Conservation (phyloP, 1,140 invertebrate species). For the Sycobia sp. region DNA sequence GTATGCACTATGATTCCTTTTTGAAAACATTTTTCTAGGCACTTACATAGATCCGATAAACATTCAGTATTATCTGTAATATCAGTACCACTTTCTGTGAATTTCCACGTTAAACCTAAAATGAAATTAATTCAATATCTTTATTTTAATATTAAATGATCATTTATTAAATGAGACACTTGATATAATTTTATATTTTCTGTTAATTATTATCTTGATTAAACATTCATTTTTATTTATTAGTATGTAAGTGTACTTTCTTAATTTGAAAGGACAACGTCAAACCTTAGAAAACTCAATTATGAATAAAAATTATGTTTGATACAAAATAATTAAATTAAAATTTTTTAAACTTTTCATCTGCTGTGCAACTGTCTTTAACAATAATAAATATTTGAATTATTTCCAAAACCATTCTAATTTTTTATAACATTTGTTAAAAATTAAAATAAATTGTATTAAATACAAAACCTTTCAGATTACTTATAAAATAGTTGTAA, state of each 20-base stretch:
- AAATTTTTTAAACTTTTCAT: too few relatives aligned
- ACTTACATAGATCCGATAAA: constrained; percentile 56
- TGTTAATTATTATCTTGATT: too few relatives aligned
- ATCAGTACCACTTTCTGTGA: constrained; percentile 49
- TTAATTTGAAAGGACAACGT: constrained; percentile 17
- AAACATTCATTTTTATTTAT: constrained; percentile 10
- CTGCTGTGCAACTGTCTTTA: too few relatives aligned
- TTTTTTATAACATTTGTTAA: too few relatives aligned
- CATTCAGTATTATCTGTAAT: constrained; percentile 57
- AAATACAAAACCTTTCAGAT: too few relatives aligned
- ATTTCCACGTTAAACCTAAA: constrained; percentile 58
- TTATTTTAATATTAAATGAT: background rate
- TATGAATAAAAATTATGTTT: too few relatives aligned
- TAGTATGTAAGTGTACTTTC: background rate
- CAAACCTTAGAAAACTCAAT: constrained; percentile 1
- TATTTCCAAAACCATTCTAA: too few relatives aligned
- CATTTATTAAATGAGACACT: background rate
- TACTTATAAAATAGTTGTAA: too few relatives aligned
- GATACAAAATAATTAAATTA: too few relatives aligned
- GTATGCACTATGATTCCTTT: constrained; percentile 52
- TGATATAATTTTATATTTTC: background rate
- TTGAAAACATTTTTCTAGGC: constrained; percentile 62
- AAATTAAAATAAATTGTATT: too few relatives aligned
- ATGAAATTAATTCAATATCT: background rate
- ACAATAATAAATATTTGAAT: too few relatives aligned